Percentiles rank a stretch among this genome's conserved stretches.
phyloP scores from a whole-genome alignment of 2,113 vertebrate genomes.

The Dipodomys spectabilis region DNA sequence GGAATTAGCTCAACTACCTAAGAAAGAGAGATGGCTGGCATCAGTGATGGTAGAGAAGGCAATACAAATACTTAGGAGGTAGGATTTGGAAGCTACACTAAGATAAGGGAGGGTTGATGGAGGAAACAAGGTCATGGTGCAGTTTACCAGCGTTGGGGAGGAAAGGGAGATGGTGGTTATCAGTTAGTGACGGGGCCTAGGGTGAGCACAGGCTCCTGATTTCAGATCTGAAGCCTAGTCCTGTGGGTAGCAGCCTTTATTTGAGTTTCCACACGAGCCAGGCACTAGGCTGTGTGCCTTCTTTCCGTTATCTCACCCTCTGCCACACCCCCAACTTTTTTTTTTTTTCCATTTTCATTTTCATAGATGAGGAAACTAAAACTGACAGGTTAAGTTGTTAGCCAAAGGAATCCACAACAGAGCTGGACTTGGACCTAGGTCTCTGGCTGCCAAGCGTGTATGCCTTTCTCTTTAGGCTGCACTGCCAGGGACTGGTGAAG shows the following conservation, averaged over 20 bases:
- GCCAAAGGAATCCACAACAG: neutral
- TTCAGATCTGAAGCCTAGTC: neutral
- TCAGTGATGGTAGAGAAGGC: neutral
- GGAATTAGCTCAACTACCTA: neutral
- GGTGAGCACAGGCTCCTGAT: neutral
- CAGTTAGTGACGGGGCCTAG: neutral
- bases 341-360: neutral
- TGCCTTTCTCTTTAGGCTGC: neutral
- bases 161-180: neutral
- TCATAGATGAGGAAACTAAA: neutral
- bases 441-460: neutral
- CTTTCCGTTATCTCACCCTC: neutral
- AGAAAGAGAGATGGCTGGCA: neutral
- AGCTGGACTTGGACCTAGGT: neutral
- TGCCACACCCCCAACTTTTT: neutral
- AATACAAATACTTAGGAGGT: too few relatives aligned
- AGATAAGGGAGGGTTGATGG: neutral
- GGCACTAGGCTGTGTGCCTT: neutral
- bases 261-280: neutral
- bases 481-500: neutral
- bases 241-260: neutral
- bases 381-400: neutral
- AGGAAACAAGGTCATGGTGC: neutral
- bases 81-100: neutral
- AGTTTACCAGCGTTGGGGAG: neutral